Evolutionary conservation across 2,797 vertebrate genomes (phyloP), one percentile per base, ranked within the genome.

Genomic region (Scarus forsteni): DNA sequence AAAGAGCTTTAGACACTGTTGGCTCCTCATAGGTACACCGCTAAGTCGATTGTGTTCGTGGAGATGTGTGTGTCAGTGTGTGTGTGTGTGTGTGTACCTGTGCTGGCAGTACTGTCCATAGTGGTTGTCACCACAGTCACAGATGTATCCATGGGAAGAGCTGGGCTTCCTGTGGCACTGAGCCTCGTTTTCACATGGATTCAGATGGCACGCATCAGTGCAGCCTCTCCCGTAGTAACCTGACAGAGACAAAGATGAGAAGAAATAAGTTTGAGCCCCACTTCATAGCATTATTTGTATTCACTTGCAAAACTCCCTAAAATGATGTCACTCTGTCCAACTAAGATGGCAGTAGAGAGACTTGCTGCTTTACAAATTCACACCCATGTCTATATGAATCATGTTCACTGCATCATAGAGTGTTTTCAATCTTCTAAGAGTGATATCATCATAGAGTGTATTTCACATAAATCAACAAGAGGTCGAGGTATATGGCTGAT

Each of bases 61-160:
- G 34, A 27, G 27, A 27, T 48, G 15, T 12, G 56, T 40, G 70
- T 44, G 67, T 49, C 34, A 55, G 36, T 65, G 51, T 60, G 39
- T 52, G 52, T 43, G 35, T 46, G 39, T 52, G 52, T 43, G 35
- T 46, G 52, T 45, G 15, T 87, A 99, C 98, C 97, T 97, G 93
- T 99, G 95, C 72, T 99, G 97, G 11, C 98, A 99, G 91, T 99
- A 99, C 80, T 97, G 97, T 63, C 98, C 98, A 0, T 97, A 98
- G 84, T 98, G 96, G 89, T 94, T 96, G 77, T 92, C 96, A 57
- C 90, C 92, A n/a, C 98, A 99, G 92, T 99, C 96, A 6, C 98
- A 99, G 70, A 82, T 90, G 5, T 99, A 99, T 67, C 97, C 97
- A 5, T 96, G 94, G 43, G 95, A 96, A 0, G 93, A 95, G 81